A percentile compares a stretch with the other conserved stretches of the same genome.
Evolutionary conservation across 2,113 vertebrate genomes (phyloP).

Genomic region (Ahaetulla prasina): DNA sequence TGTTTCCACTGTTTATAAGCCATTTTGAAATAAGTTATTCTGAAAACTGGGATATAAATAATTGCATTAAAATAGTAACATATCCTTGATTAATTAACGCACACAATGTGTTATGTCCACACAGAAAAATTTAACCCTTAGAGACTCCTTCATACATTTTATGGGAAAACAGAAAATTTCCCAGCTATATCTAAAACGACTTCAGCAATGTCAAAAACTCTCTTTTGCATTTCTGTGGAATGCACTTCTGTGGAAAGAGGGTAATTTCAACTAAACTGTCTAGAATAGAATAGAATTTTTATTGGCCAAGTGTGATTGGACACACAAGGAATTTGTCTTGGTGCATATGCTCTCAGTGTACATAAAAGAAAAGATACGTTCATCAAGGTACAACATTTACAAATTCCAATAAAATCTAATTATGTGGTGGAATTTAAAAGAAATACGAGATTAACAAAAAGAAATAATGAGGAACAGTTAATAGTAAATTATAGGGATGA

Average conservation of each 20-base stretch:
- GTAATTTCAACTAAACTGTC: neutral
- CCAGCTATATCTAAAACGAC: neutral
- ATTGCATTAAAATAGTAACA: neutral
- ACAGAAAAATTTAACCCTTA: neutral
- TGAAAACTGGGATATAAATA: neutral
- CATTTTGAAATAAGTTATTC: neutral
- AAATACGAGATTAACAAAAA: neutral
- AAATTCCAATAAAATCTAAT: neutral
- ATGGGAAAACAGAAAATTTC: neutral
- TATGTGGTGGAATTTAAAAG: neutral
- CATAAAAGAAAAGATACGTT: no score
- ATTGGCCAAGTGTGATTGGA: no score
- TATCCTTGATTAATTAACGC: neutral
- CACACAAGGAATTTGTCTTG: no score
- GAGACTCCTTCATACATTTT: neutral
- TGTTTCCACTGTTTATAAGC: neutral
- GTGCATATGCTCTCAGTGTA: no score
- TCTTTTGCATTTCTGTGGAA: neutral
- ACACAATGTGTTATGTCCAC: neutral
- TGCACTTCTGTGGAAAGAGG: neutral
- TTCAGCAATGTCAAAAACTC: neutral
- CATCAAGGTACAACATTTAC: no score
- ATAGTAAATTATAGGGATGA: neutral
- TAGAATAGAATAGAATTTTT: no score
- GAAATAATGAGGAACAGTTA: neutral